These are phyloP conservation scores for Drosophila mimica DNA, from an alignment of 2,888 invertebrate species.

Conservation along the genomic window DNA sequence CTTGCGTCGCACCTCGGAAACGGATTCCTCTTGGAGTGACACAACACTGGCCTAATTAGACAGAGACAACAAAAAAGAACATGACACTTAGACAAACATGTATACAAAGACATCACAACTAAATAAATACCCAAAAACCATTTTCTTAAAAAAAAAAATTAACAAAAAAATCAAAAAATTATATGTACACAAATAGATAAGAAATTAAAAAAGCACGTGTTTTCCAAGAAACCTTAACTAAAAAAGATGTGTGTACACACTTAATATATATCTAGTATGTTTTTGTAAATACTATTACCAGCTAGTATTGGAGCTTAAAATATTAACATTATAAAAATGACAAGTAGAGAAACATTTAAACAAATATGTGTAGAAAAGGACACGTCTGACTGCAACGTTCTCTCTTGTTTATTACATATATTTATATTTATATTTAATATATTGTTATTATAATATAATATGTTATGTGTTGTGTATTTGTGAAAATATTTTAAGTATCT, in stretches of 20 bases:
- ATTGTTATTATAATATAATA: background rate
- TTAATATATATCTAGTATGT: no score
- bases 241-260: no score
- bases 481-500: no score
- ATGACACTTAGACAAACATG: background rate
- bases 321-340: background rate
- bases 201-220: no score
- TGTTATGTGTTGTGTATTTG: background rate
- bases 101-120: background rate
- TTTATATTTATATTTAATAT: background rate
- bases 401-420: no score
- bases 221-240: no score
- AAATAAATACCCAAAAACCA: no score
- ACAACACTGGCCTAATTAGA: conserved; percentile 63
- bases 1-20: conserved; percentile 74
- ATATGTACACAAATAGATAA: no score
- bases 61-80: conserved; percentile 9
- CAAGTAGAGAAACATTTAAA: background rate
- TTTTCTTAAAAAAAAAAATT: background rate
- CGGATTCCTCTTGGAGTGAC: conserved; percentile 76
- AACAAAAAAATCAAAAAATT: no score
- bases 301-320: background rate
- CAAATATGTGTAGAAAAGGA: background rate
- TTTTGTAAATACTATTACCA: no score
- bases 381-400: no score